Percentiles rank a stretch among this genome's conserved stretches.
Evolutionary conservation across 2,888 invertebrate genomes (phyloP).

Genomic region (Parnassius apollo): DNA sequence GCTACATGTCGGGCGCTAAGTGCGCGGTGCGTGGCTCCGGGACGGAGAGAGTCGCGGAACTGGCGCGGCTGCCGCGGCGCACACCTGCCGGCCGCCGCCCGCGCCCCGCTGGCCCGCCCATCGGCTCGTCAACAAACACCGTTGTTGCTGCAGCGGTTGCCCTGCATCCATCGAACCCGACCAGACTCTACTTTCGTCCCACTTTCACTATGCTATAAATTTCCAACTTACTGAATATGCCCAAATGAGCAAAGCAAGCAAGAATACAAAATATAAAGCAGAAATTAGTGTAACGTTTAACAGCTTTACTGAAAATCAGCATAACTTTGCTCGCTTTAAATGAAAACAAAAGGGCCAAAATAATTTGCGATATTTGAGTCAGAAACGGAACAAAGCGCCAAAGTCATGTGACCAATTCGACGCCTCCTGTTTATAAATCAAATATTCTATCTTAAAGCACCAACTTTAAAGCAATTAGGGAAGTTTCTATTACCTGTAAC

Average conservation of each 20-base stretch:
- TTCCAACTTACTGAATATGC: conserved; percentile 23
- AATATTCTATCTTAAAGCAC: background rate
- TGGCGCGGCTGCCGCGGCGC: conserved; percentile 60
- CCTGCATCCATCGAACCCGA: conserved; percentile 61
- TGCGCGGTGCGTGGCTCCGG: conserved; percentile 56
- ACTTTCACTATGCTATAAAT: conserved; percentile 50
- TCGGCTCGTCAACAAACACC: conserved; percentile 67
- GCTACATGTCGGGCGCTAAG: conserved; percentile 67
- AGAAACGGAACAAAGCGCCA: background rate
- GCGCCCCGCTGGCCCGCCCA: conserved; percentile 46
- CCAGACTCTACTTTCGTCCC: conserved; percentile 60
- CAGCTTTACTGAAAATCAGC: background rate
- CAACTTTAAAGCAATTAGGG: background rate
- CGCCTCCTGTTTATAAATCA: background rate
- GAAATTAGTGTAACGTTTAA: background rate
- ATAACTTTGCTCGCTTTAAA: background rate
- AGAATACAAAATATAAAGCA: too few species aligned
- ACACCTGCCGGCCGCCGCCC: conserved; percentile 45
- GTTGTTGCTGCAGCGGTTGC: conserved; percentile 72
- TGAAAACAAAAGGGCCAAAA: background rate
- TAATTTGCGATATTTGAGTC: background rate
- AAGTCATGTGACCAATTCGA: conserved; percentile 15
- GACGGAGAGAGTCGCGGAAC: conserved; percentile 72
- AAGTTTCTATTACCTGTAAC: too few species aligned
- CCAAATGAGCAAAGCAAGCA: conserved; percentile 11